These are phyloP conservation scores for Jacana jacana DNA, from an alignment of 2,113 vertebrate genomes.

Conservation along the genomic window DNA sequence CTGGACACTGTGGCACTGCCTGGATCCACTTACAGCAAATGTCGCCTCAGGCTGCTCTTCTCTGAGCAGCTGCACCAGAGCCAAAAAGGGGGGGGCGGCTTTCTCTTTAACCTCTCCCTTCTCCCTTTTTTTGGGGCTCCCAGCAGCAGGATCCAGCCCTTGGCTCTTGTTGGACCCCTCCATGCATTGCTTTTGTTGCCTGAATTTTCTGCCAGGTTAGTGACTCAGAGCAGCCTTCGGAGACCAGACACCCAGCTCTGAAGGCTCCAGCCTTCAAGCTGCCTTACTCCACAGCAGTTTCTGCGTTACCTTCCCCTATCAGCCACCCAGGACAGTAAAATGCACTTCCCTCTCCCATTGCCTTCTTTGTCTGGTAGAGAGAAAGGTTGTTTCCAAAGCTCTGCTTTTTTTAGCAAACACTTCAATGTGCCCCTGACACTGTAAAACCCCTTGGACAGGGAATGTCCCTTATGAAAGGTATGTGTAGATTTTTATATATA, in stretches of 20 bases:
- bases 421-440: background rate
- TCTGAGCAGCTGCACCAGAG: background rate
- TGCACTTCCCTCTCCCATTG: background rate
- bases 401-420: background rate
- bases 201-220: background rate
- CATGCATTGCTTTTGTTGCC: background rate
- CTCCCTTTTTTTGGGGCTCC: background rate
- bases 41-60: background rate
- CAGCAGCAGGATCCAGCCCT: background rate
- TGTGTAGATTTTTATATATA: background rate
- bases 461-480: background rate
- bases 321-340: background rate
- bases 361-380: background rate
- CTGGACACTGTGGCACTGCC: background rate
- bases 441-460: background rate
- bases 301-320: background rate
- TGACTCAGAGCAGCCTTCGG: fast-evolving
- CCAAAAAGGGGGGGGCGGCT: fast-evolving
- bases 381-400: background rate
- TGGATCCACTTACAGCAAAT: fast-evolving
- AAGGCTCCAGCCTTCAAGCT: background rate
- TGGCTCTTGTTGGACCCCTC: background rate
- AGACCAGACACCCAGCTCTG: background rate
- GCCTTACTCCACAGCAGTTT: background rate
- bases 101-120: background rate